Percentiles rank a stretch among this genome's conserved stretches.
phyloP scores from a whole-genome alignment of 2,113 vertebrate genomes.

The Bagarius yarrelli region DNA sequence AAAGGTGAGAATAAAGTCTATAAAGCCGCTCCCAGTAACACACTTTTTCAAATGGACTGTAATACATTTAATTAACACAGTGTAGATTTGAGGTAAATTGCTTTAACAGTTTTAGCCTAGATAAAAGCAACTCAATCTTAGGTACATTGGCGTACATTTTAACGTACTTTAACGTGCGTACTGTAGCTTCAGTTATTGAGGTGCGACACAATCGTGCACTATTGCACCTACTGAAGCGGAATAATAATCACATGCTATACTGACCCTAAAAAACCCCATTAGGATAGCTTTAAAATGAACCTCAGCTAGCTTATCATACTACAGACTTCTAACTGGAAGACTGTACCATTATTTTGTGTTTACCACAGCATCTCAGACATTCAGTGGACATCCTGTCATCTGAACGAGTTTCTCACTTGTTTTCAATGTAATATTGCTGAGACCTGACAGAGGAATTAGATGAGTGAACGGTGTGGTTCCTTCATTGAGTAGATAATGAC shows the following conservation, averaged over 20 bases:
- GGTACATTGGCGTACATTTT: neutral
- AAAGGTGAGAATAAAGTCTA: neutral
- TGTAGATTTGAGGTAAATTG: neutral
- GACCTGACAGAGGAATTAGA: neutral
- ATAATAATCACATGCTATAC: neutral
- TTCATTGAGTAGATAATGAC: neutral
- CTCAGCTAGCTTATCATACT: neutral
- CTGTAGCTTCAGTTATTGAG: neutral
- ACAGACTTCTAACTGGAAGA: neutral
- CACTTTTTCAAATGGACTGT: neutral
- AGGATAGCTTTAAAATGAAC: neutral
- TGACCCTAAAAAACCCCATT: no score
- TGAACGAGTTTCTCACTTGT: conserved; percentile 69
- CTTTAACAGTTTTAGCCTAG: neutral
- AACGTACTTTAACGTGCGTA: neutral
- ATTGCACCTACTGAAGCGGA: neutral
- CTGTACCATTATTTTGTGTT: neutral
- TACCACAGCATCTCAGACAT: neutral
- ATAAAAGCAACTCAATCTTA: neutral
- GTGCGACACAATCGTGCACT: neutral
- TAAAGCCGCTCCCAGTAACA: neutral
- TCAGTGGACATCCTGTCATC: conserved; percentile 83
- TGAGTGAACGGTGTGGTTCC: neutral
- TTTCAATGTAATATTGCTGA: conserved; percentile 14
- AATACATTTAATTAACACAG: neutral